Base-by-base conservation (phyloP, 37 sponge, comb jelly and placozoan species). In the Eunapius fragilis region DNA sequence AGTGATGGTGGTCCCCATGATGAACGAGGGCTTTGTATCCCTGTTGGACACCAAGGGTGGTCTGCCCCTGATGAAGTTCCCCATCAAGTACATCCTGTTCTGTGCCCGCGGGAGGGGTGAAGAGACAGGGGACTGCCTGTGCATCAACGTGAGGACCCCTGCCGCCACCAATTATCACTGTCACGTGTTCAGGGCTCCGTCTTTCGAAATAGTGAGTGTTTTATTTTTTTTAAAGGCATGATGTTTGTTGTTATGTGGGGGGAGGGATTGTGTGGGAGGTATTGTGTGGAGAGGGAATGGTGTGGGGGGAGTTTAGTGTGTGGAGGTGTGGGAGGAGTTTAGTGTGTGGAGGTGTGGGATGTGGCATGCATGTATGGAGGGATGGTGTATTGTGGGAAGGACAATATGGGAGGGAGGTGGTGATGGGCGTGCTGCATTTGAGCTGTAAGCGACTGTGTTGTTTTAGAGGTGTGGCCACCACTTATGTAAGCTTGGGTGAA, bases 101-200 rank as follows among this genome's bases (percentile, higher is more conserved):
- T 97, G 97, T 88, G 96, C 87, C 22, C 76, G 97, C 14, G 96
- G 97, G 3, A 79, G 86, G 27, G 82, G 48, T 33, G 91, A 87
- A 9, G 84, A 49, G 0, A 35, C 93, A 24, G 2, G 17, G 68
- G 96, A 97, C 90, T 97, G 96, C 71, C 80, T 97, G 71, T 90
- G 86, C 71, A 35, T 97, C 73, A 94, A 90, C 33, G 89, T 91
- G 69, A 87, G 45, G 87, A 87, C 92, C 77, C 78, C 75, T 50
- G 90, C 71, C 81, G 85, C 89, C 48, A 91, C 85, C 0, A 78
- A 74, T 71, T 93, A 93, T 67, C 90, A 89, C 82, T 96, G 97
- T 58, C 97, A 96, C 49, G 97, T 94, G 34, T 95, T 95, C 78
- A 45, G 49, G 22, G 83, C 82, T 69, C 86, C 71, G 0, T 73